Evolutionary conservation across 1,140 invertebrate species (phyloP), one percentile per base, ranked within the genome.

Genomic region (Anoplolepis gracilipes): DNA sequence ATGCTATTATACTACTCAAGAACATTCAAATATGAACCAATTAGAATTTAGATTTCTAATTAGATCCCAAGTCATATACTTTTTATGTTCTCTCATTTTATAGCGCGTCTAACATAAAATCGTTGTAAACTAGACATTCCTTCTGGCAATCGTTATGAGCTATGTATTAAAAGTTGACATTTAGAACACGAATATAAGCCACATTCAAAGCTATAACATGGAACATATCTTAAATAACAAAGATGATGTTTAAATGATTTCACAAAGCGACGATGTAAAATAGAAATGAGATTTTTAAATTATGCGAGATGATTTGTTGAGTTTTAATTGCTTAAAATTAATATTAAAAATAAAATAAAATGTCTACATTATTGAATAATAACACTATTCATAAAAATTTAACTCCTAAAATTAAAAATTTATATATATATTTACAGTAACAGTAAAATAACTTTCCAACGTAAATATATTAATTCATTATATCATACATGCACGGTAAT

Each of bases 71-170:
- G 67, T 8, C 39, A 13, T 67, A 28, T 78, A 67, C 28, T 65
- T 49, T 46, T 67, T 78, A 67, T 65, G 76, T 49, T 78, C 39
- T 36, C 42, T 13, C 25, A 25, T 76, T 78, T 78, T 78, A 78
- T 67, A 67, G 42, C 76, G 28, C 42, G n/a, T 65, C 76, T 49
- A 77, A 62, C 73, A 62, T 62, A 78, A 78, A 78, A 78, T 30
- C 42, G 57, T 36, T 53, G 42, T 62, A 77, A 77, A 77, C 19
- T 42, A 39, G 13, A 49, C 33, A 53, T 67, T 78, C 62, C 10
- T 36, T 46, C n/a, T 46, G 11, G 39, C 42, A 65, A 78, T 10
- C 30, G 25, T 49, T 39, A 65, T 78, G 59, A 59, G 22, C 55
- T 65, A 55, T 22, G 5, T 36, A 53, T 78, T 53, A 67, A 65